Evolutionary conservation across 2,113 vertebrate species (phyloP).

Genomic region (Microcebus jonahi): DNA sequence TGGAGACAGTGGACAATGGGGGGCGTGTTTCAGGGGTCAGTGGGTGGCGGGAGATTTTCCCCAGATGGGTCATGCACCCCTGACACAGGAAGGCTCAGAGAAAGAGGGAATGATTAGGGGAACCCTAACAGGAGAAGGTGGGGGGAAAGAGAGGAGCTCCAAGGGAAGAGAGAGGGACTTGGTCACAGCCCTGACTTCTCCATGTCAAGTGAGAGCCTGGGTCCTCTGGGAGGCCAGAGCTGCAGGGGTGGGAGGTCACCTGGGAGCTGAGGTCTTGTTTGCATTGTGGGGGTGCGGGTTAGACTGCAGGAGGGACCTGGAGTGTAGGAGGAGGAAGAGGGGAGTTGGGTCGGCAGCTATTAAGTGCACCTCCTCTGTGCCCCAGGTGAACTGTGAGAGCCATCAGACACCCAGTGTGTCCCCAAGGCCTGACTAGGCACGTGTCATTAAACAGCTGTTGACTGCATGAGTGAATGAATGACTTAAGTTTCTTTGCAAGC

Average conservation of each 20-base stretch:
- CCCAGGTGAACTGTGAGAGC: neutral
- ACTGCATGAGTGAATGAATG: neutral
- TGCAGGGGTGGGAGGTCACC: neutral
- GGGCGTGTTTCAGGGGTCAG: neutral
- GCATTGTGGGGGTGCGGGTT: neutral
- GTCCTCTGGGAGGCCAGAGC: neutral
- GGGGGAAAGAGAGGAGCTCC: neutral
- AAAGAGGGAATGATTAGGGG: neutral
- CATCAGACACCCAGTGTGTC: neutral
- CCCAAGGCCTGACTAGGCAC: neutral
- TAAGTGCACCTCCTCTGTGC: neutral
- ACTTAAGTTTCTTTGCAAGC: neutral
- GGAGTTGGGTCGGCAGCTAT: neutral
- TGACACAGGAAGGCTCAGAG: neutral
- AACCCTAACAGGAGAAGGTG: neutral
- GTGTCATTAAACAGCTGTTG: fast-evolving
- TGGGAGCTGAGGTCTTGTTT: neutral
- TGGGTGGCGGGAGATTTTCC: neutral
- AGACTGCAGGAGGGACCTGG: neutral
- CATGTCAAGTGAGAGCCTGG: neutral
- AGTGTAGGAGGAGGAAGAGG: neutral
- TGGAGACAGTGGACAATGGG: slow-evolving; percentile 42
- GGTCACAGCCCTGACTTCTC: neutral
- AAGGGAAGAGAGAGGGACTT: neutral
- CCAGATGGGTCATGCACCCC: neutral